phyloP scores from a whole-genome alignment of 2,797 vertebrate species.

The Chlorospingus semifuscus region DNA sequence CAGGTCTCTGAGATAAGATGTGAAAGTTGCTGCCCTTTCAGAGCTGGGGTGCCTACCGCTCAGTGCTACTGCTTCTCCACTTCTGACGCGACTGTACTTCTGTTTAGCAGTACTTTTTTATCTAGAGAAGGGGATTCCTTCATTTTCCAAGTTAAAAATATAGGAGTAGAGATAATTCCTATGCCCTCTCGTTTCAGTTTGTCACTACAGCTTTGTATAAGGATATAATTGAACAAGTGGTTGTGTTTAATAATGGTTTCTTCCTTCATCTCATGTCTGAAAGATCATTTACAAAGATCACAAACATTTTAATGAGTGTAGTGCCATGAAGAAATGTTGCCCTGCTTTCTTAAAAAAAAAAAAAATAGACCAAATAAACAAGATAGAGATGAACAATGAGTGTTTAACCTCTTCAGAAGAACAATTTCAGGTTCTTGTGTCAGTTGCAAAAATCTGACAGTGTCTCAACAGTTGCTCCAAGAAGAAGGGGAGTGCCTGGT shows the following conservation, averaged over 20 bases:
- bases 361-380: background rate
- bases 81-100: background rate
- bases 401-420: background rate
- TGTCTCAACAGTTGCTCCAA: background rate
- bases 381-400: background rate
- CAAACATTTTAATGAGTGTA: background rate
- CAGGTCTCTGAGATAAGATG: background rate
- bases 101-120: background rate
- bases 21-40: background rate
- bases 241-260: background rate
- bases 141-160: background rate
- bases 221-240: background rate
- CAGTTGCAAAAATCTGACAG: background rate
- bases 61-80: background rate
- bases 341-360: background rate
- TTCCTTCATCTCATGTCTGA: background rate
- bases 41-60: background rate
- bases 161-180: background rate
- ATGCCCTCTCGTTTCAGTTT: background rate
- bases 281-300: background rate
- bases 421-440: background rate
- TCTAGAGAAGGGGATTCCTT: background rate
- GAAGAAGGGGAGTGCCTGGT: background rate
- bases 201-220: background rate
- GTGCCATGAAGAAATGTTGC: background rate